Percentiles rank a stretch among this genome's conserved stretches.
These are phyloP conservation scores for Eulemur rufifrons DNA, from an alignment of 2,113 vertebrate genomes.

Conservation along the genomic window DNA sequence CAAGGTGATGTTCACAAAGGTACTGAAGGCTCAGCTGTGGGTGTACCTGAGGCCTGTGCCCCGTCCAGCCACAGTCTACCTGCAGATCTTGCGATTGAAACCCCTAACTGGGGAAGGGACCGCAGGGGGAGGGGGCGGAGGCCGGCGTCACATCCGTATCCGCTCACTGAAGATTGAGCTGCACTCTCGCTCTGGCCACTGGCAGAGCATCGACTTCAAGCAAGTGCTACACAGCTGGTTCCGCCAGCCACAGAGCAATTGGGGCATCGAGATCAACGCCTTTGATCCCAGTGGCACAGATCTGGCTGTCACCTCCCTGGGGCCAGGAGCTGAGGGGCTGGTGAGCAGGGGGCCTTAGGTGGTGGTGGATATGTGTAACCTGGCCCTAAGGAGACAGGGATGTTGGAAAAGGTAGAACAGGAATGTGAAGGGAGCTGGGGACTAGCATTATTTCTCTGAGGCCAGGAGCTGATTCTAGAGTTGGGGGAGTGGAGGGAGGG, in stretches of 20 bases:
- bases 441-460: background rate
- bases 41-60: constrained; percentile 96
- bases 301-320: constrained; percentile 95
- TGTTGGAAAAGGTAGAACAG: constrained; percentile 37
- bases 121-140: constrained; percentile 76
- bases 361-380: constrained; percentile 53
- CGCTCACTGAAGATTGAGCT: constrained; percentile 98
- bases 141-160: constrained; percentile 94
- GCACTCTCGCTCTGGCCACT: constrained; percentile 94
- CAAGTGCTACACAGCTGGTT: constrained; percentile 99
- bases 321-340: constrained; percentile 97
- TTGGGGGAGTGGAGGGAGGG: background rate
- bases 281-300: constrained; percentile 97
- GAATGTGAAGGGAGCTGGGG: background rate
- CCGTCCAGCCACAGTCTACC: constrained; percentile 96
- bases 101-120: constrained; percentile 95
- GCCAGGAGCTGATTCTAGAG: background rate
- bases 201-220: constrained; percentile 99
- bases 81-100: constrained; percentile 97
- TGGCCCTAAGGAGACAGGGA: constrained; percentile 61
- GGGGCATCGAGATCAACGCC: constrained; percentile 99
- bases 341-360: constrained; percentile 78
- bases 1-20: constrained; percentile 99
- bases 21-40: constrained; percentile 98
- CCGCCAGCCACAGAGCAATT: constrained; percentile 98